Base-by-base conservation (phyloP, 2,797 vertebrate species). In the Lagodon rhomboides region DNA sequence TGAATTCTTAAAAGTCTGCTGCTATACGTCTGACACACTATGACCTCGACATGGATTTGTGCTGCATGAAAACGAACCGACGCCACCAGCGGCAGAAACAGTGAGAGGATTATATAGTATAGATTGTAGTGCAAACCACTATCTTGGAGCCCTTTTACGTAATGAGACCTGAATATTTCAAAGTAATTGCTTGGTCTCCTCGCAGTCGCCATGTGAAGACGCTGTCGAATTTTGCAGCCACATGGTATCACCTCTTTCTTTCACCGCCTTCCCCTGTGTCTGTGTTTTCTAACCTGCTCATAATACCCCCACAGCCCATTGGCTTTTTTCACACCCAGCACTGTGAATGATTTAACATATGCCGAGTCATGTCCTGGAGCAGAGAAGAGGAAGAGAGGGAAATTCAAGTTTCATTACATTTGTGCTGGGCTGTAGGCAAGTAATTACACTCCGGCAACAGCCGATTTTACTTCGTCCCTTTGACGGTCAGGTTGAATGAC, bases 271-370 rank as follows among this genome's bases (percentile, higher is more conserved):
- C 15, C 16, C 62, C 46, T 61, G 60, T 8, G 15, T 25, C 68
- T 16, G 9, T 73, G 63, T 72, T 89, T 82, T 81, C 54, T 64
- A 73, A 78, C 70, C 67, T 67, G 70, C 74, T 87, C 73, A 65
- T 72, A 87, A 85, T 12, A 85, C 62, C 75, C 75, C 51, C 15
- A 25, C 54, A 79, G 83, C 73, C 65, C 18, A 63, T 62, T 70
- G 83, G 51, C 68, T 47, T 80, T 73, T 74, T 86, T 69, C 71
- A 77, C 62, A 65, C 22, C 23, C 50, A 25, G 47, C 12, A 3
- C 67, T 86, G 85, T 87, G 85, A 93, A 90, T 89, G 88, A 92
- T 93, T 92, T 82, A 91, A 81, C 82, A 85, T 85, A 75, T 83
- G 83, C 85, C 85, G 69, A 69, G 77, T 89, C 73, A 79, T 87